Percentiles rank a stretch among this genome's conserved stretches.
Evolutionary conservation across 1,140 invertebrate genomes (phyloP).

Genomic region (Polypedilum pembai): DNA sequence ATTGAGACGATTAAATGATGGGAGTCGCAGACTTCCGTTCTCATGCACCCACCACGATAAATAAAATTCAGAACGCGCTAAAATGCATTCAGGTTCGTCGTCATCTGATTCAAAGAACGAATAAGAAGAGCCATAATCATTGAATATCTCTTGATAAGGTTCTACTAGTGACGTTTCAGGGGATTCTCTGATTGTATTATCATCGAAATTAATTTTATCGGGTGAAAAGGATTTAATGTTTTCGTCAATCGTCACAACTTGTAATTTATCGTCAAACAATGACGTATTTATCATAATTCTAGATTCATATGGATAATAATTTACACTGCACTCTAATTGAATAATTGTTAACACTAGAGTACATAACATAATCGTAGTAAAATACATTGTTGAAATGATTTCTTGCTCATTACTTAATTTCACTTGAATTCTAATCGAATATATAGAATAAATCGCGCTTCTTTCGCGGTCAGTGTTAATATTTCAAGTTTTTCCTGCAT

Average conservation of each 20-base stretch:
- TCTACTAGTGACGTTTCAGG: not conserved
- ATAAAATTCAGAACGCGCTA: slow-evolving; percentile 7
- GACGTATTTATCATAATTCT: not conserved
- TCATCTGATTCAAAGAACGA: not conserved
- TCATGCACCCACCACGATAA: slow-evolving; percentile 24
- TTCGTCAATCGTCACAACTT: not conserved
- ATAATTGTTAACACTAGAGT: not conserved
- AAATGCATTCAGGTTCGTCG: slow-evolving; percentile 2
- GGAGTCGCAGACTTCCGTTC: not conserved
- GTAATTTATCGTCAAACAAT: not conserved
- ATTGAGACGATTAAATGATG: not conserved
- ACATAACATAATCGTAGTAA: not conserved
- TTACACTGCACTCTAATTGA: not conserved
- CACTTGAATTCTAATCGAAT: not conserved
- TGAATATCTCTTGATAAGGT: not conserved
- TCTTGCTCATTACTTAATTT: not conserved
- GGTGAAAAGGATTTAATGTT: not conserved
- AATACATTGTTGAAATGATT: not conserved
- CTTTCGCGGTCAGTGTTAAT: too few species aligned
- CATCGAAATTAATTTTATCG: not conserved
- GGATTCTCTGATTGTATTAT: not conserved
- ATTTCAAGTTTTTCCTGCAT: too few species aligned
- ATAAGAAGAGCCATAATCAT: not conserved
- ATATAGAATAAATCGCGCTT: too few species aligned
- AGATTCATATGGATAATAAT: not conserved